Evolutionary conservation across 2,113 vertebrate species (phyloP).

Genomic region (Meriones unguiculatus): DNA sequence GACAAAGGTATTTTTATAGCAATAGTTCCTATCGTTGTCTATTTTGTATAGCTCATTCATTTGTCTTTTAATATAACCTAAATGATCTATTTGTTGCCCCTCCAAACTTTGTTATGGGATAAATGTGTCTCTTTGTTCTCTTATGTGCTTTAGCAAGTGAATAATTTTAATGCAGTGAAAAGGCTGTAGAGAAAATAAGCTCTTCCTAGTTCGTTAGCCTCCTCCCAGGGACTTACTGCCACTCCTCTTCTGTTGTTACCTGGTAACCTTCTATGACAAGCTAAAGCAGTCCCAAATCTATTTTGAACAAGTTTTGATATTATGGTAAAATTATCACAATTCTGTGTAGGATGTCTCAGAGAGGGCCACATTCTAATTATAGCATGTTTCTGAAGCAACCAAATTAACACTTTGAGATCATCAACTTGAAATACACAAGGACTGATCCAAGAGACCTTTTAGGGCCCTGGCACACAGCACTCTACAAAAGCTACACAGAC

Average conservation of each 20-base stretch:
- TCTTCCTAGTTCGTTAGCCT: background rate
- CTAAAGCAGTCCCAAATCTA: slow-evolving; percentile 1
- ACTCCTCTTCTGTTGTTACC: background rate
- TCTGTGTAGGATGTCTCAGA: background rate
- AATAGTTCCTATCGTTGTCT: background rate
- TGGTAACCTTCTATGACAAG: background rate
- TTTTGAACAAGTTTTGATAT: background rate
- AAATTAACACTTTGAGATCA: background rate
- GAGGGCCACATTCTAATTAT: background rate
- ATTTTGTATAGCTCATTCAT: background rate
- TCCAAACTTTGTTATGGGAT: background rate
- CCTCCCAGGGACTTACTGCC: background rate
- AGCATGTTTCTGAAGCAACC: background rate
- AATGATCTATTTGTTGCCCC: background rate
- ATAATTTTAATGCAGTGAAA: background rate
- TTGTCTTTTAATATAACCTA: slow-evolving; percentile 25
- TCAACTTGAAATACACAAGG: background rate
- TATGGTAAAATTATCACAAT: background rate
- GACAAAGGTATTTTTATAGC: background rate
- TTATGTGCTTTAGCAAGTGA: background rate
- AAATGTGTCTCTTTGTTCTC: background rate
- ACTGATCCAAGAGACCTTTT: background rate
- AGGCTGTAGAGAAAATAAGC: background rate
- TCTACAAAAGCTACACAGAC: background rate
- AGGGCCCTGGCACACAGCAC: background rate